Base-by-base conservation (phyloP, 2,888 invertebrate species). In the Pherbina coryleti region DNA sequence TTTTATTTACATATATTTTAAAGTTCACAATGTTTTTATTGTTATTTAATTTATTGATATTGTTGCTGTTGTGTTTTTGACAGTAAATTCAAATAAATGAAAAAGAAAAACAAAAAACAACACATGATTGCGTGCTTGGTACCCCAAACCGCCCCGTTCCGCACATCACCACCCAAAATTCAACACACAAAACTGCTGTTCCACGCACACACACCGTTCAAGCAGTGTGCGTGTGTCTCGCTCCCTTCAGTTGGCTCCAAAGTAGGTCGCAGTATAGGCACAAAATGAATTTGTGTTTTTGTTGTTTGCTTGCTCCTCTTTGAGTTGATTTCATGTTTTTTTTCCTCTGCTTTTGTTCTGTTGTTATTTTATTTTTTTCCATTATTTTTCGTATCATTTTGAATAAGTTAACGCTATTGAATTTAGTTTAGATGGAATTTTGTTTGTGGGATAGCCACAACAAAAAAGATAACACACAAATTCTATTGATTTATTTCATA, bases 231-330 rank as follows among this genome's bases (percentile, higher is more conserved):
- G 28, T 57, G 31, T 55, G 1, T 71, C 34, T 49, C 69, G 22
- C 28, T n/a, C 69, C 69, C 69, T 49, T 49, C 51, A 51, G 25
- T 28, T 51, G 49, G 69, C 28, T 28, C 14, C 51, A 28, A 69
- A 69, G 69, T 69, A 69, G 69, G 69, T 69, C 69, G 69, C 14
- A 28, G 28, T 28, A 49, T 25, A 69, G 69, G 25, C 69, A 44
- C 14, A 49, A 69, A 69, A 25, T 49, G 22, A 69, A 22, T 25
- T 49, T 69, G 49, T 51, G 51, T 70, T 70, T 70, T 34, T 53
- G 55, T 70, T 70, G 19, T 28, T 70, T 51, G n/a, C 51, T 70
- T 51, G 51, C 37, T 70, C 22, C 28, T 70, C 28, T 49, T 25
- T 70, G 11, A n/a, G 70, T 70, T n/a, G 49, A 53, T 11, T 70